A percentile compares a stretch with the other conserved stretches of the same genome.
Evolutionary conservation across 2,797 vertebrate species (phyloP).

Genomic region (Rhabdophis nuchalis): DNA sequence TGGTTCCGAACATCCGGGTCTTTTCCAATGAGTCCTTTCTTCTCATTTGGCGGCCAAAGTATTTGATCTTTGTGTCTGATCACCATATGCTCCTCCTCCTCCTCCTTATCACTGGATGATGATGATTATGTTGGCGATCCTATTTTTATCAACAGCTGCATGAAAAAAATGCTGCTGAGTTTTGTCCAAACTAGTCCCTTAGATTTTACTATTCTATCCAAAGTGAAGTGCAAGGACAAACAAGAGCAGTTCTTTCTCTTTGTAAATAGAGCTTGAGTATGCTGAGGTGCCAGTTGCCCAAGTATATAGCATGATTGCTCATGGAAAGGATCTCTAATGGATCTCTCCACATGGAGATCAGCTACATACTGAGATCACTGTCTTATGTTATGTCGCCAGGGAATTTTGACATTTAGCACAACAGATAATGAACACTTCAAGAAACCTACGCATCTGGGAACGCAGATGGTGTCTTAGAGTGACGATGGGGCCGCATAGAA

Average conservation of each 20-base stretch:
- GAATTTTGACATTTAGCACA: not conserved
- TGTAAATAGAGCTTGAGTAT: not conserved
- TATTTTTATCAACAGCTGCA: too few species aligned
- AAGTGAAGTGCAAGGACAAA: not conserved
- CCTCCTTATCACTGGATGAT: too few species aligned
- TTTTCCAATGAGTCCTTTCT: not conserved
- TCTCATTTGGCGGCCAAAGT: not conserved
- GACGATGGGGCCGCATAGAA: conserved; percentile 81
- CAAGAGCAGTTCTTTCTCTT: not conserved
- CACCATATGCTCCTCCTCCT: not conserved
- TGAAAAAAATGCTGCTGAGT: too few species aligned
- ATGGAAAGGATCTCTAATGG: not conserved
- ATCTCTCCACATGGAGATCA: not conserved
- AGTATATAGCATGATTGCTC: not conserved
- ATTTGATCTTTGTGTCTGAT: not conserved
- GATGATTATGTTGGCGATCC: too few species aligned
- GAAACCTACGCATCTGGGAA: conserved; percentile 80
- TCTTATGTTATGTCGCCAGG: not conserved
- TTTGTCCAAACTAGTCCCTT: too few species aligned
- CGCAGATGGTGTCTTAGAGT: conserved; percentile 74
- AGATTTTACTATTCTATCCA: not conserved
- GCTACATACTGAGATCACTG: not conserved
- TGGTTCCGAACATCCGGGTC: not conserved
- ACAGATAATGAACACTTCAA: not conserved
- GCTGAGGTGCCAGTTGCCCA: not conserved